These are phyloP conservation scores for Helarctos malayanus DNA, from an alignment of 2,797 vertebrate genomes.

Conservation along the genomic window DNA sequence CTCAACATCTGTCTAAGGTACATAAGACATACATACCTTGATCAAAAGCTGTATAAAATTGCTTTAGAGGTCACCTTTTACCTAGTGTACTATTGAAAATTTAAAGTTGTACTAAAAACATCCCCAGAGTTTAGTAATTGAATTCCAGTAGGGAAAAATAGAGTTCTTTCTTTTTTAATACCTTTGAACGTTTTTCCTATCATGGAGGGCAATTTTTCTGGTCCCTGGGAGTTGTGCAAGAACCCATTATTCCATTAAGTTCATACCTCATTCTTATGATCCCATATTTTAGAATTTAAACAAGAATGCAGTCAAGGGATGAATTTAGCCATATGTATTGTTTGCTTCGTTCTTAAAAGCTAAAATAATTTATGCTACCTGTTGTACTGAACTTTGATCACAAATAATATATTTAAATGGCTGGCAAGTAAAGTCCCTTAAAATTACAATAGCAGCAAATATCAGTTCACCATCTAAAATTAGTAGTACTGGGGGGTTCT, in stretches of 20 bases:
- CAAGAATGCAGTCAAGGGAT: not conserved
- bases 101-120: not conserved
- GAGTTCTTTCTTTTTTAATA: not conserved
- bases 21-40: not conserved
- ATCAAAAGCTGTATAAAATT: not conserved
- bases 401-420: slow-evolving; percentile 1
- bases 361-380: not conserved
- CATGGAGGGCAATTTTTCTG: not conserved
- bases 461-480: not conserved
- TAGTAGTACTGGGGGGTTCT: not conserved
- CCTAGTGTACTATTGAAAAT: not conserved
- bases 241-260: not conserved
- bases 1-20: not conserved
- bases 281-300: not conserved
- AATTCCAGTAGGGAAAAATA: not conserved
- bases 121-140: not conserved
- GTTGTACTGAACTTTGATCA: not conserved
- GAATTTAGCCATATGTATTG: not conserved
- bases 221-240: not conserved
- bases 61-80: not conserved
- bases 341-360: not conserved
- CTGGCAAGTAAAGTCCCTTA: not conserved
- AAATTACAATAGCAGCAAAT: not conserved
- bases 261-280: not conserved
- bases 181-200: slow-evolving; percentile 32